These are phyloP conservation scores for Lasioglossum morio DNA, from an alignment of 2,888 invertebrate species.

Conservation along the genomic window DNA sequence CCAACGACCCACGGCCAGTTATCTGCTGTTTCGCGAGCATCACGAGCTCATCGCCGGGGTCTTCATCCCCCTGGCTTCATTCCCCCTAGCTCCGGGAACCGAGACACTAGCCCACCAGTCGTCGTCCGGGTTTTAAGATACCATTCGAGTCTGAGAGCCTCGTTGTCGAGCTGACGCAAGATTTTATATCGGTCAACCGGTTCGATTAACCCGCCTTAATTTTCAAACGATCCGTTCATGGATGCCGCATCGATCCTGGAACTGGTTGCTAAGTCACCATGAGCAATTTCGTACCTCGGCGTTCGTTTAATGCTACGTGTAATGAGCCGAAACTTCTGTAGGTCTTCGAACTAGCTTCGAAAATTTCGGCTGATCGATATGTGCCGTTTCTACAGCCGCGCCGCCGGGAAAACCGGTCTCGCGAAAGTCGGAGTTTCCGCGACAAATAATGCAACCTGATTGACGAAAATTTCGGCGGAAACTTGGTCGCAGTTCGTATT, in stretches of 20 bases:
- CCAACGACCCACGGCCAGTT: slow-evolving; percentile 57
- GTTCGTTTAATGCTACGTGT: slow-evolving; percentile 15
- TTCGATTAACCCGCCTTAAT: slow-evolving; percentile 9
- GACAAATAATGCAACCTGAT: slow-evolving; percentile 15
- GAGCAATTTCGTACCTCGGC: background rate
- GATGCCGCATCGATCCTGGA: background rate
- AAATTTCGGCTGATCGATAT: background rate
- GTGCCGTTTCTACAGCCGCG: background rate
- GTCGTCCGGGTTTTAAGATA: background rate
- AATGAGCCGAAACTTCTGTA: slow-evolving; percentile 16
- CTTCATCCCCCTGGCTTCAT: background rate
- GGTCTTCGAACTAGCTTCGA: slow-evolving; percentile 2
- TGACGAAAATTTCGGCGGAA: slow-evolving; percentile 26
- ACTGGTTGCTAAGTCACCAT: background rate
- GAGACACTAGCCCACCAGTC: slow-evolving; percentile 1
- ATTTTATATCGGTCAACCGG: slow-evolving; percentile 23
- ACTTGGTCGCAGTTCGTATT: background rate
- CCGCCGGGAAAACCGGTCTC: background rate
- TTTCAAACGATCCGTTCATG: slow-evolving; percentile 2
- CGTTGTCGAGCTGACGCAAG: slow-evolving; percentile 17
- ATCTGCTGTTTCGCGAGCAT: slow-evolving; percentile 39
- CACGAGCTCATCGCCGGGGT: slow-evolving; percentile 18
- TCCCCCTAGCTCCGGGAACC: background rate
- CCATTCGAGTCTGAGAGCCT: background rate
- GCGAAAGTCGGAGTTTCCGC: slow-evolving; percentile 14